Conservation (phyloP, 2,797 vertebrate species). For the Philypnodon macrostomus region DNA sequence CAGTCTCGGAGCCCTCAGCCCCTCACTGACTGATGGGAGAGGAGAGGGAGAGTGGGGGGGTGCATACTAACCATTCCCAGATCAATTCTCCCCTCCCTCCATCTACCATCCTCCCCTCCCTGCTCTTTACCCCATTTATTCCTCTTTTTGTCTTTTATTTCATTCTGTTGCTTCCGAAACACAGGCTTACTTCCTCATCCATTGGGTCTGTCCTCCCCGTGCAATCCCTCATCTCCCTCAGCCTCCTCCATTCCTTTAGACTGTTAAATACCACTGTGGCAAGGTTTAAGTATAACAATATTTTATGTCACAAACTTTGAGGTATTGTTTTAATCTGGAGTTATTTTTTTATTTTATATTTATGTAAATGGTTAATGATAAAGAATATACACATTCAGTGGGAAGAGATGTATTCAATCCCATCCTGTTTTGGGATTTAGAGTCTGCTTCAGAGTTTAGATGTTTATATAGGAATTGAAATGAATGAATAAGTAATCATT, state of each 20-base stretch:
- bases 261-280: slow-evolving; percentile 15
- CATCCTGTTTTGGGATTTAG: too few relatives aligned
- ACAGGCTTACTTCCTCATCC: slow-evolving; percentile 42
- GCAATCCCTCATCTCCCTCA: slow-evolving; percentile 31
- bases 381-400: too few relatives aligned
- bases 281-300: slow-evolving; percentile 47
- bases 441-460: too few relatives aligned
- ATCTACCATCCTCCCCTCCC: slow-evolving; percentile 67
- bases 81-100: slow-evolving; percentile 80
- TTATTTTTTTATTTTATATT: too few relatives aligned
- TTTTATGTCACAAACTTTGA: neutral
- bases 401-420: too few relatives aligned
- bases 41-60: slow-evolving; percentile 54
- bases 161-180: slow-evolving; percentile 16
- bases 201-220: slow-evolving; percentile 23
- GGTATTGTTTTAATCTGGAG: neutral
- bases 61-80: slow-evolving; percentile 82
- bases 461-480: too few relatives aligned
- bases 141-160: slow-evolving; percentile 36
- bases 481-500: too few relatives aligned
- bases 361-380: neutral
- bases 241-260: slow-evolving; percentile 15
- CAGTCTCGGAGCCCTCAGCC: slow-evolving; percentile 72
- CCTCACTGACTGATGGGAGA: slow-evolving; percentile 81
- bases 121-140: slow-evolving; percentile 70